Conservation (phyloP, 2,888 invertebrate species). For the Mesorhabditis belari region DNA sequence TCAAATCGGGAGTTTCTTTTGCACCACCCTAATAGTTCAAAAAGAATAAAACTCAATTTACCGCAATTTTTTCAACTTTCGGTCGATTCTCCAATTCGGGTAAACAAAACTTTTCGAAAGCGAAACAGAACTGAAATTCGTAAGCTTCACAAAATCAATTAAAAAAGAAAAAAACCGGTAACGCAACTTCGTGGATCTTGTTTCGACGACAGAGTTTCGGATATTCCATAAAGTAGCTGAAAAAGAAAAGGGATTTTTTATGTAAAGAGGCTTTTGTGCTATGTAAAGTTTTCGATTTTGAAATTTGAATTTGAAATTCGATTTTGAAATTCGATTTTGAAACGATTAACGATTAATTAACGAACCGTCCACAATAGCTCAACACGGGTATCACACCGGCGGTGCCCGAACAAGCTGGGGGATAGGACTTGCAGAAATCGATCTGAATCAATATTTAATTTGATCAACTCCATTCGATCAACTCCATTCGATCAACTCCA, state of each 20-base stretch:
- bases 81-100: conserved; percentile 15
- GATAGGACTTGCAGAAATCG: conserved; percentile 28
- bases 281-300: too few relatives aligned
- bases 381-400: conserved; percentile 28
- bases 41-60: too few relatives aligned
- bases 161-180: conserved; percentile 1
- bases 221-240: conserved; percentile 24
- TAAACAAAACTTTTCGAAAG: conserved; percentile 31
- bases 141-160: conserved; percentile 8
- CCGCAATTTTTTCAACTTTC: too few relatives aligned
- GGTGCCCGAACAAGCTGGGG: conserved; percentile 22
- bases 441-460: conserved; percentile 11
- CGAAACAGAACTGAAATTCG: conserved; percentile 28
- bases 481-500: too few relatives aligned
- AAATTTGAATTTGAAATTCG: too few relatives aligned
- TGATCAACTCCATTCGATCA: not conserved
- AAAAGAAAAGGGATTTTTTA: not conserved
- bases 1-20: too few relatives aligned
- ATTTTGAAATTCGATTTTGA: not conserved
- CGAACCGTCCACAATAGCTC: conserved; percentile 23
- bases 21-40: too few relatives aligned
- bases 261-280: not conserved
- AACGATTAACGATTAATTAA: not conserved
- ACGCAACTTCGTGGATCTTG: not conserved
- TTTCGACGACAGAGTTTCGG: conserved; percentile 16